A percentile compares a stretch with the other conserved stretches of the same genome.
phyloP scores from a whole-genome alignment of 1,140 invertebrate genomes.

The Drosophila rhopaloa region DNA sequence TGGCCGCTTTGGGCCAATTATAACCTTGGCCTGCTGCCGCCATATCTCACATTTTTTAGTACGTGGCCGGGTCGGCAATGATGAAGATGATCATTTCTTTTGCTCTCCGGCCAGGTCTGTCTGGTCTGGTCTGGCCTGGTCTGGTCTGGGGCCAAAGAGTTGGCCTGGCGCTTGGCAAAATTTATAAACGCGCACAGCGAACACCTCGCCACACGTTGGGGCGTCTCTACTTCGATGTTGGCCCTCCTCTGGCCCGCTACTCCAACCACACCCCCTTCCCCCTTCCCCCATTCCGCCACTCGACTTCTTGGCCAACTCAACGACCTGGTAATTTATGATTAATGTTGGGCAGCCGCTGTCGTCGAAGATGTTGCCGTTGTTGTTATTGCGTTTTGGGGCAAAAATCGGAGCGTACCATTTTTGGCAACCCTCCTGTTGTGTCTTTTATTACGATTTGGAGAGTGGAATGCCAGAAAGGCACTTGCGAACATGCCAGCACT shows the following conservation, averaged over 20 bases:
- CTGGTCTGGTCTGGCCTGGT: constrained; percentile 1
- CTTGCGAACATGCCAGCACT: neutral
- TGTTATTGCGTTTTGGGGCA: constrained; percentile 25
- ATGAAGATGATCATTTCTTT: constrained; percentile 80
- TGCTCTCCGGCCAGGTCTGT: constrained; percentile 9
- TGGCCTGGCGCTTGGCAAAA: constrained; percentile 76
- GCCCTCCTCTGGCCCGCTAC: neutral
- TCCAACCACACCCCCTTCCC: constrained; percentile 6
- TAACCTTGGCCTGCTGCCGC: constrained; percentile 82
- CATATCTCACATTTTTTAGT: constrained; percentile 81
- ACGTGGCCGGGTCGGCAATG: constrained; percentile 69
- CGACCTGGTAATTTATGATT: constrained; percentile 83
- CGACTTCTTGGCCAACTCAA: constrained; percentile 62
- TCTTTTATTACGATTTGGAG: constrained; percentile 65
- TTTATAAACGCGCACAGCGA: constrained; percentile 79
- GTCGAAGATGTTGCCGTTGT: constrained; percentile 42
- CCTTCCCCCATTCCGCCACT: constrained; percentile 2
- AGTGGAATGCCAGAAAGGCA: constrained; percentile 25
- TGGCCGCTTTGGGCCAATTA: constrained; percentile 79
- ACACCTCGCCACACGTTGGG: constrained; percentile 81
- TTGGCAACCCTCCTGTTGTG: constrained; percentile 79
- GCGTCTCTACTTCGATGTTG: constrained; percentile 51
- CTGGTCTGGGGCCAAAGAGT: neutral
- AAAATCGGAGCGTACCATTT: constrained; percentile 72
- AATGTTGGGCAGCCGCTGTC: constrained; percentile 70